Evolutionary conservation across 1,140 invertebrate genomes (phyloP), one percentile per base, ranked within the genome.

Genomic region (Anastatus disparis): DNA sequence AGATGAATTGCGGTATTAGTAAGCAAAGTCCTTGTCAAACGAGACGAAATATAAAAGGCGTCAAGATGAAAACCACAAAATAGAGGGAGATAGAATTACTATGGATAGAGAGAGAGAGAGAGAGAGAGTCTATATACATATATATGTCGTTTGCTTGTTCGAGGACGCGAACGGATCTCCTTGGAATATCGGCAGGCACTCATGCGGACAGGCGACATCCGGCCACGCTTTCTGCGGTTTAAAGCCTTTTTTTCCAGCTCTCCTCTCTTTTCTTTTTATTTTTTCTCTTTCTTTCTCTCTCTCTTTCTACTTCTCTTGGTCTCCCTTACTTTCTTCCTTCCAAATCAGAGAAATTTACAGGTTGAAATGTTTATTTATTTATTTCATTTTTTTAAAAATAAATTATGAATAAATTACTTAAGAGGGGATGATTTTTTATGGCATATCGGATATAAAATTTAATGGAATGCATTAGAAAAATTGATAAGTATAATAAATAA

Each of bases 221-320:
- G 75, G 74, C 75, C 77, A 79, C 75, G 75, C 74, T 80, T 79
- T 80, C 77, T 75, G 76, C 73, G 75, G 72, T 76, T 65, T 71
- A 59, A 74, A 74, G 50, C 48, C 65, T 73, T 69, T 72, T 63
- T 66, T 56, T 31, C 63, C 67, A 56, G 53, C 59, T 56, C 56
- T 48, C 68, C 61, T 55, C 56, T 56, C 38, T 70, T 38, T 55
- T 48, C 64, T 55, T 66, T 50, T 64, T 35, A 58, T 44, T 55
- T 35, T 61, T 20, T 38, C 27, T 46, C 68, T 71, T 20, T 71
- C 69, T 40, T 58, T 2, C 35, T 55, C 38, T 44, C 22, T n/a
- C 22, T 64, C 35, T 55, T 10, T 29, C 1, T 1, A 13, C 7
- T 35, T 35, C 27, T 46, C 68, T 71, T 20, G 69, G 66, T 40